Base-by-base conservation (phyloP, 1,140 invertebrate genomes). In the Ceratitis capitata region DNA sequence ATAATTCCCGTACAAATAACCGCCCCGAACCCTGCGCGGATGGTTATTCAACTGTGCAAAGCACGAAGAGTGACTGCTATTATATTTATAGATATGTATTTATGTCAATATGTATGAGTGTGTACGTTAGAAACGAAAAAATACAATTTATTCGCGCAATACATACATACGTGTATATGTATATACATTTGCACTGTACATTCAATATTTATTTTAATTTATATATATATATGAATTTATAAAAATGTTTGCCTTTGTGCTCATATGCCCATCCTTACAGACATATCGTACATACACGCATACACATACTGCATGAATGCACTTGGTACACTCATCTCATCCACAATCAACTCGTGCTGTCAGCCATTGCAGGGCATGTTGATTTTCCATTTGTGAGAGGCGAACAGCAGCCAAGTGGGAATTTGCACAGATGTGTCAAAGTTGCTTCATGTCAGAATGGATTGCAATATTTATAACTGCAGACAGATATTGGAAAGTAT, bases 381-480 rank as follows among this genome's bases (percentile, higher is more conserved):
- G 69, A 78, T 78, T 45, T 47, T 78, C 69, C 69, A 78, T 78
- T 78, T 78, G 39, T 12, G 14, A 45, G 39, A 45, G 69, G 39
- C 39, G 69, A 78, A 42, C 35, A 78, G 69, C 69, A 78, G 42
- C 69, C 69, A 78, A 78, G 16, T 12, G 69, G 69, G 69, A 78
- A 78, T 78, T 78, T 45, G 69, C 69, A 78, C 69, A 78, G 69
- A 78, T 78, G 69, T 78, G 69, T 78, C 69, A 45, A 45, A 78
- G 69, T 78, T 78, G 69, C 32, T 78, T 42, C 69, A 12, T 78
- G 69, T 78, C 69, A 78, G 45, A 78, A 78, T 78, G 69, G 45
- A 78, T 45, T 78, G 69, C 39, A 78, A 78, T 78, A 42, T 78
- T 78, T 78, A 78, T 78, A 39, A 26, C 39, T 78, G 35, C 69